Evolutionary conservation across 2,888 invertebrate genomes (phyloP).

Genomic region (Nasonovia ribisnigri): DNA sequence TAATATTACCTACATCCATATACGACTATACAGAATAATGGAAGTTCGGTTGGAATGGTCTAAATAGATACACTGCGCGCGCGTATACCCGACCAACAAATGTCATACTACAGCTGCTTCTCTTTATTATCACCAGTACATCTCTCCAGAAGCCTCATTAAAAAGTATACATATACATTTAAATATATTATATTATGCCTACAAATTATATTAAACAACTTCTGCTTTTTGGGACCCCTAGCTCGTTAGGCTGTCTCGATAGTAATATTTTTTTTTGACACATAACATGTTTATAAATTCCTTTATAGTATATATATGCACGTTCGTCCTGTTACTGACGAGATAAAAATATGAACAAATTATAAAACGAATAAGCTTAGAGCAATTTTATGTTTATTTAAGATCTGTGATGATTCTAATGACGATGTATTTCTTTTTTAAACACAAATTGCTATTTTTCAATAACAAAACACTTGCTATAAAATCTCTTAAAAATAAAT

Average conservation of each 20-base stretch:
- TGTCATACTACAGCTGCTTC: not conserved
- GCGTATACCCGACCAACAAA: not conserved
- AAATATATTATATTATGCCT: constrained; percentile 26
- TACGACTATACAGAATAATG: not conserved
- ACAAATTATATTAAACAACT: constrained; percentile 56
- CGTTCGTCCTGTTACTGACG: not conserved
- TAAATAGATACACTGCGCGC: not conserved
- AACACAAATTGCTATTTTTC: not conserved
- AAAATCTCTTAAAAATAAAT: not conserved
- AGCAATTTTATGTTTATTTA: not conserved
- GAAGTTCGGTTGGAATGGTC: constrained; percentile 17
- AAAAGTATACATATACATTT: constrained; percentile 20
- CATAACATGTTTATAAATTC: constrained; percentile 29
- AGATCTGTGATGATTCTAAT: not conserved
- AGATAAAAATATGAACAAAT: not conserved
- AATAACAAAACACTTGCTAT: not conserved
- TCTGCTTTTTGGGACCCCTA: constrained; percentile 33
- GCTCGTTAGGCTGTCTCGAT: constrained; percentile 14
- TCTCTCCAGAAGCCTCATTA: constrained; percentile 43
- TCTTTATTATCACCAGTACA: constrained; percentile 21
- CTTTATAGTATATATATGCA: not conserved
- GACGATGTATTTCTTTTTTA: not conserved
- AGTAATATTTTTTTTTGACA: constrained; percentile 33
- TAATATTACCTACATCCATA: not conserved
- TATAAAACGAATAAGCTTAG: not conserved